Evolutionary conservation across 2,113 vertebrate species (phyloP), one percentile per base, ranked within the genome.

Genomic region (Mixornis gularis): DNA sequence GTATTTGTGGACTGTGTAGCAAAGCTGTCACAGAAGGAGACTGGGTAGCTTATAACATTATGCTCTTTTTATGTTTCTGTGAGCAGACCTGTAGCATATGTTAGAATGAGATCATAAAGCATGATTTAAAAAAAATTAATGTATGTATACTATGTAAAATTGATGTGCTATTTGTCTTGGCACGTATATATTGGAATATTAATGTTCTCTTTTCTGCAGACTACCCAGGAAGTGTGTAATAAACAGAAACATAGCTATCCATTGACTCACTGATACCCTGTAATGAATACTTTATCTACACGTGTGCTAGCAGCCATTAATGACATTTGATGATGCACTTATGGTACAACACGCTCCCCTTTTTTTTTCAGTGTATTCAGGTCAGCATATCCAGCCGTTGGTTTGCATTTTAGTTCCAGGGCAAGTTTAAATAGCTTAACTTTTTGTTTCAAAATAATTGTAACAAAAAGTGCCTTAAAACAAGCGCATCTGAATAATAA

Each of bases 171-270:
- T 95, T 92, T 93, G 43, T 87, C 66, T 96, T 96, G 95, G 96
- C 92, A 73, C 7, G 0, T 59, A 6, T 10, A 12, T 64, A 20
- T 79, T 95, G 84, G 70, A 93, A 72, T 82, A 94, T 87, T 87
- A 85, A 85, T 79, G 87, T 77, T 92, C 59, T 73, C 49, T 78
- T 74, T 83, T 92, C 59, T 82, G 46, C n/a, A 72, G 86, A 85
- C 89, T 93, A 40, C 91, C 78, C 90, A 92, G 92, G 94, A 96
- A 96, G 89, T 92, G 78, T 94, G 86, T 69, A 56, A 95, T 64
- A 92, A 89, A 86, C 85, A 94, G 80, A 91, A 95, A 59, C 92
- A 89, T 93, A 93, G 48, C 79, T 91, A 51, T 89, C 69, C 59
- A 26, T 80, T 95, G 94, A 96, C 80, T 94, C 96, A 96, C 24